Conservation (phyloP, 2,888 invertebrate species). For the Bhutanitis thaidina region DNA sequence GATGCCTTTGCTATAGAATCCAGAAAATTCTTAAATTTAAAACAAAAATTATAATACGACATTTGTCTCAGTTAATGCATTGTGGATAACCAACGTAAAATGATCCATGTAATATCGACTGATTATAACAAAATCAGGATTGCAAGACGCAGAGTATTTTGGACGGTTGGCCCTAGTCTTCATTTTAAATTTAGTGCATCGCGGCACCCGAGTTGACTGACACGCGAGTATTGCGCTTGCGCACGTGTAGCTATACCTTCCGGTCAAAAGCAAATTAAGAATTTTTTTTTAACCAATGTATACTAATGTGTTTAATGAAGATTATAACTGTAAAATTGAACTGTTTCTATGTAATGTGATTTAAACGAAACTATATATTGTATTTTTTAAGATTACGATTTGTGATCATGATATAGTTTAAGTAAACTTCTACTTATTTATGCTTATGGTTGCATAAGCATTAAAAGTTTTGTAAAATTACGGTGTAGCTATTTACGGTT, state of each 20-base stretch:
- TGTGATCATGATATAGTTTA: too few species aligned
- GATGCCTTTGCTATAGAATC: too few species aligned
- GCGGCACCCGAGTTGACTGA: constrained; percentile 45
- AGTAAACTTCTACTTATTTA: too few species aligned
- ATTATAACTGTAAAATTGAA: too few species aligned
- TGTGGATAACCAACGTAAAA: constrained; percentile 9
- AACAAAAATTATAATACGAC: background rate
- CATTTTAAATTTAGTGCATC: constrained; percentile 58
- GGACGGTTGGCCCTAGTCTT: constrained; percentile 27
- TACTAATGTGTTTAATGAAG: too few species aligned
- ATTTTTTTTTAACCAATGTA: too few species aligned
- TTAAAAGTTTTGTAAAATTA: too few species aligned
- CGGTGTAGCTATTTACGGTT: too few species aligned
- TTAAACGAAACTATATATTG: too few species aligned
- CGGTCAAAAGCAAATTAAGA: background rate
- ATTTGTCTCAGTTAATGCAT: constrained; percentile 4
- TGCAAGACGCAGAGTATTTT: constrained; percentile 7
- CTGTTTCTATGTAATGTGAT: too few species aligned
- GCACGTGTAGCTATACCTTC: constrained; percentile 26
- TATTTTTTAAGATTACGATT: too few species aligned
- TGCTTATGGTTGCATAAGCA: too few species aligned
- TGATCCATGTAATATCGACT: constrained; percentile 1
- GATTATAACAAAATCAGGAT: constrained; percentile 15
- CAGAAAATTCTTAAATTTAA: background rate
- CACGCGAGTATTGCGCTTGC: constrained; percentile 42